Conservation (phyloP, 2,113 vertebrate species). For the Clarias magur region DNA sequence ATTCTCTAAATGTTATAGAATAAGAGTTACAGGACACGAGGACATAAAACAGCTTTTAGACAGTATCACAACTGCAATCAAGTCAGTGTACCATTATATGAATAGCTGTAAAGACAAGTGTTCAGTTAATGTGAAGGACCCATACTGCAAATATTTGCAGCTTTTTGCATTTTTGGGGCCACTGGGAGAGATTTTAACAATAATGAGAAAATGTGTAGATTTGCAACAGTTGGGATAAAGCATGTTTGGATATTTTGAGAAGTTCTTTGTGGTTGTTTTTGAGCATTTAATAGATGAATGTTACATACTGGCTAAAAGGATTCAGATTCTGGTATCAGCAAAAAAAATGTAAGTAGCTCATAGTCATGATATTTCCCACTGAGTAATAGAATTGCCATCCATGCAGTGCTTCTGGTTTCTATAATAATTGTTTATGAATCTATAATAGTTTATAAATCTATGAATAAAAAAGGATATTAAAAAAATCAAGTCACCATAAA, state of each 20-base stretch:
- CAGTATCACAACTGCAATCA: neutral
- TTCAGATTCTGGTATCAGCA: neutral
- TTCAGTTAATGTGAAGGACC: neutral
- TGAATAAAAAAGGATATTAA: neutral
- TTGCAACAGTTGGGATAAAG: neutral
- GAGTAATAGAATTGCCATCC: neutral
- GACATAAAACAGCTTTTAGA: neutral
- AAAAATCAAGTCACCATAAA: neutral
- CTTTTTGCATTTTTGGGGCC: neutral
- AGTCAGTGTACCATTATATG: neutral
- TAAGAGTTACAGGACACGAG: neutral
- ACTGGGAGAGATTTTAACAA: neutral
- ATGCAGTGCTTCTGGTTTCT: neutral
- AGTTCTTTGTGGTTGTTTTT: neutral
- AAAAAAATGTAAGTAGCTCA: neutral
- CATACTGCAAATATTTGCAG: neutral
- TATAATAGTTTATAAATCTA: neutral
- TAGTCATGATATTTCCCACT: neutral
- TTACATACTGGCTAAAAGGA: neutral
- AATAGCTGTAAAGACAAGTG: neutral
- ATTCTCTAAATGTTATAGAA: neutral
- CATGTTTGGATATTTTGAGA: neutral
- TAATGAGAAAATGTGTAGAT: neutral
- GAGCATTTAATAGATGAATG: neutral
- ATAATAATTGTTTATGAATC: neutral